A percentile compares a stretch with the other conserved stretches of the same genome.
phyloP scores from a whole-genome alignment of 2,113 vertebrate genomes.

The Panthera leo region DNA sequence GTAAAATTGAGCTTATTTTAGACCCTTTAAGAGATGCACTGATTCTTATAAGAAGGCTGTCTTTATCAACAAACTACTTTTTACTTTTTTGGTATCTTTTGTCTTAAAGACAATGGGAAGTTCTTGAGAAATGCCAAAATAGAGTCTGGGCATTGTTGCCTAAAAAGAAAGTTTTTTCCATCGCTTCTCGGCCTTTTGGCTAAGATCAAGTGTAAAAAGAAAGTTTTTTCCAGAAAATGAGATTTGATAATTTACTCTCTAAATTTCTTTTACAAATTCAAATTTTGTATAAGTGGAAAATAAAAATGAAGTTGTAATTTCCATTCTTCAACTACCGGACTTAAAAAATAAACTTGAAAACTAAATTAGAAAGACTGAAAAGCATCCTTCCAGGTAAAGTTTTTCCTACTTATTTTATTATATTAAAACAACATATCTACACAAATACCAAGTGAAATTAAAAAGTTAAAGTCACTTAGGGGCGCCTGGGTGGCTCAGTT shows the following conservation, averaged over 20 bases:
- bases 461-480: constrained; percentile 18
- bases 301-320: background rate
- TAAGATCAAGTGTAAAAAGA: too few relatives aligned
- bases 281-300: constrained; percentile 50
- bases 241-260: constrained; percentile 22
- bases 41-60: background rate
- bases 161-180: constrained; percentile 5
- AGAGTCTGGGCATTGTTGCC: background rate
- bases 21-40: background rate
- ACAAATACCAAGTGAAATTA: background rate
- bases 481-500: too few relatives aligned
- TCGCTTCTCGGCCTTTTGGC: too few relatives aligned
- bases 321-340: background rate
- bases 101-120: constrained; percentile 40
- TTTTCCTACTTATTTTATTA: constrained; percentile 14
- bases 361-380: background rate
- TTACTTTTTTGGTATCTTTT: background rate
- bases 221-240: constrained; percentile 1
- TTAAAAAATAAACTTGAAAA: background rate
- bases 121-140: constrained; percentile 29
- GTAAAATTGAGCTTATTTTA: constrained; percentile 41
- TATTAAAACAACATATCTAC: background rate
- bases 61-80: constrained; percentile 18
- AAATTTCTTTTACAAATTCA: constrained; percentile 40
- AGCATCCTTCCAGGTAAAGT: background rate